Percentiles rank a stretch among this genome's conserved stretches.
Evolutionary conservation across 1,140 invertebrate genomes (phyloP).

Genomic region (Eumaeus atala): DNA sequence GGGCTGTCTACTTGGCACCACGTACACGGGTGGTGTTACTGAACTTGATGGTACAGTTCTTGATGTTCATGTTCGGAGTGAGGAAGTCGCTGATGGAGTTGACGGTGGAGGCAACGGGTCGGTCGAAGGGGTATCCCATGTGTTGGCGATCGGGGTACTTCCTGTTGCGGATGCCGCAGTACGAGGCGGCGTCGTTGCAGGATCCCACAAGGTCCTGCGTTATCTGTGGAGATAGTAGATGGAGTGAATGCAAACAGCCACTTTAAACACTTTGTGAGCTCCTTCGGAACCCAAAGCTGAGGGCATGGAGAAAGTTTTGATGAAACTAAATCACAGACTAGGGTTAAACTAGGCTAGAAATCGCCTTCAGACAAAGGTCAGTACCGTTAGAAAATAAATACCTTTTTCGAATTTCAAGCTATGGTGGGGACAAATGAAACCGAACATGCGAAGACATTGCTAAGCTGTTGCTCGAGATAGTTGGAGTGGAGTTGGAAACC

Average conservation of each 20-base stretch:
- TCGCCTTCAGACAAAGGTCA: too few relatives aligned
- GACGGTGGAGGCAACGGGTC: conserved; percentile 62
- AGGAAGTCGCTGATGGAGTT: conserved; percentile 77
- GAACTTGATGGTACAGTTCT: conserved; percentile 79
- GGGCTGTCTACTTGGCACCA: conserved; percentile 14
- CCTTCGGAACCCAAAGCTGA: too few relatives aligned
- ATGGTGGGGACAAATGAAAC: conserved; percentile 86
- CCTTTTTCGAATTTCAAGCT: conserved; percentile 84
- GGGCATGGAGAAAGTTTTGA: too few relatives aligned
- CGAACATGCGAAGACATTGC: conserved; percentile 80
- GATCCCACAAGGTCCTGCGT: conserved; percentile 72
- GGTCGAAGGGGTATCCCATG: conserved; percentile 88
- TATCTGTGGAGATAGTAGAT: conserved; percentile 40
- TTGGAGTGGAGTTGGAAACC: conserved; percentile 79
- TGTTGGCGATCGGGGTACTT: conserved; percentile 82
- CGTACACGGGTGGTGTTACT: conserved; percentile 62
- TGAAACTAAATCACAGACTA: too few relatives aligned
- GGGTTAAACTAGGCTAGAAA: too few relatives aligned
- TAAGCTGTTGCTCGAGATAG: conserved; percentile 77
- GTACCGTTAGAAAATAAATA: too few relatives aligned
- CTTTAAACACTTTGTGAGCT: too few relatives aligned
- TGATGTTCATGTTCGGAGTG: conserved; percentile 80
- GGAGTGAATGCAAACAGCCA: too few relatives aligned
- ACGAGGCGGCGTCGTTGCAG: conserved; percentile 82
- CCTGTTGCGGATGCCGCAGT: conserved; percentile 83